These are phyloP conservation scores for Dendrocincla tyrannina DNA, from an alignment of 2,797 vertebrate genomes.

Conservation along the genomic window DNA sequence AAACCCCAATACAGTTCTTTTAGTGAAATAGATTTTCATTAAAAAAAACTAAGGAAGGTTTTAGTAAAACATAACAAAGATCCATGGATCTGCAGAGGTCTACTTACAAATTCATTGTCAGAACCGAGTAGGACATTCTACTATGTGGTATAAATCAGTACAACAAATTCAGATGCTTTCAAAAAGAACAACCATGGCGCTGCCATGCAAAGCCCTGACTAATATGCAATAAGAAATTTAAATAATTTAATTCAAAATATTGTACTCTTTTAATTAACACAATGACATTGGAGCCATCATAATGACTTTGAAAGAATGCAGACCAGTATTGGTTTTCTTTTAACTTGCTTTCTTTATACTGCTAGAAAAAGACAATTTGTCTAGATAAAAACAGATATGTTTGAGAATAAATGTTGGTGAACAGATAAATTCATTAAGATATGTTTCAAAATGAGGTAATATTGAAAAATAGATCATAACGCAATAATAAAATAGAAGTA, in stretches of 20 bases:
- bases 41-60: background rate
- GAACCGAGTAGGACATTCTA: background rate
- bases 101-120: background rate
- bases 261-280: background rate
- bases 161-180: background rate
- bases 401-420: background rate
- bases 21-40: background rate
- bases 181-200: background rate
- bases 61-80: background rate
- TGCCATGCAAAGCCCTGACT: background rate
- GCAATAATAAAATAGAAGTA: background rate
- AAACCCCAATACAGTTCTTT: background rate
- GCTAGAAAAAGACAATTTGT: background rate
- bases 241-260: background rate
- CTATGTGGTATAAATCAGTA: background rate
- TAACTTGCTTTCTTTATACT: background rate
- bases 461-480: background rate
- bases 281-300: background rate
- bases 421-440: background rate
- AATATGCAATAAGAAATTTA: background rate
- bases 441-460: background rate
- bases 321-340: background rate
- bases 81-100: background rate
- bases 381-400: background rate
- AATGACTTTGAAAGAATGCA: background rate